phyloP scores from a whole-genome alignment of 2,797 vertebrate genomes.

The Aeoliscus strigatus region DNA sequence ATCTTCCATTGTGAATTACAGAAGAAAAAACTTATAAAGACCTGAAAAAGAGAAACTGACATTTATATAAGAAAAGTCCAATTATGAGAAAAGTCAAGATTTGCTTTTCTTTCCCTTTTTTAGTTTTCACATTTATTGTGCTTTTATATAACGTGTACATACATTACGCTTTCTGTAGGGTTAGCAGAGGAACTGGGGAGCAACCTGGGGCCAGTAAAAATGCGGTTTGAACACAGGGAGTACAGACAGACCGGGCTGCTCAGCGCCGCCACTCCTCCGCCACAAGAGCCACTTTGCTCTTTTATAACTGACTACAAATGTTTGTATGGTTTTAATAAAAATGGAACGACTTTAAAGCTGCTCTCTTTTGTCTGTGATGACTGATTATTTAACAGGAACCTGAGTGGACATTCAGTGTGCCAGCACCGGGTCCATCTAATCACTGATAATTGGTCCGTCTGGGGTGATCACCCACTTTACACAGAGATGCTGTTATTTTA shows the following conservation, averaged over 20 bases:
- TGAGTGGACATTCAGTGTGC: too few relatives aligned
- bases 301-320: slow-evolving; percentile 93
- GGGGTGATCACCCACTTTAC: too few relatives aligned
- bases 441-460: too few relatives aligned
- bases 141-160: slow-evolving; percentile 86
- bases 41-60: slow-evolving; percentile 53
- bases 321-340: slow-evolving; percentile 99
- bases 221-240: slow-evolving; percentile 77
- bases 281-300: slow-evolving; percentile 89
- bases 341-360: slow-evolving; percentile 73
- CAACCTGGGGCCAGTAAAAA: slow-evolving; percentile 75
- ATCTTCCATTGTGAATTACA: slow-evolving; percentile 76
- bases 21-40: slow-evolving; percentile 62
- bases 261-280: slow-evolving; percentile 75
- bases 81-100: slow-evolving; percentile 69
- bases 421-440: too few relatives aligned
- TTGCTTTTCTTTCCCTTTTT: slow-evolving; percentile 74
- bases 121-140: slow-evolving; percentile 78
- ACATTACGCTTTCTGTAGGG: slow-evolving; percentile 85
- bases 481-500: too few relatives aligned
- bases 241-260: slow-evolving; percentile 70
- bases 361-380: slow-evolving; percentile 23
- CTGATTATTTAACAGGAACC: slow-evolving; percentile 16
- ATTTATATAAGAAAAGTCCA: slow-evolving; percentile 66
- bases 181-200: slow-evolving; percentile 76